phyloP scores from a whole-genome alignment of 2,888 invertebrate species.

The Ligdia adustata region DNA sequence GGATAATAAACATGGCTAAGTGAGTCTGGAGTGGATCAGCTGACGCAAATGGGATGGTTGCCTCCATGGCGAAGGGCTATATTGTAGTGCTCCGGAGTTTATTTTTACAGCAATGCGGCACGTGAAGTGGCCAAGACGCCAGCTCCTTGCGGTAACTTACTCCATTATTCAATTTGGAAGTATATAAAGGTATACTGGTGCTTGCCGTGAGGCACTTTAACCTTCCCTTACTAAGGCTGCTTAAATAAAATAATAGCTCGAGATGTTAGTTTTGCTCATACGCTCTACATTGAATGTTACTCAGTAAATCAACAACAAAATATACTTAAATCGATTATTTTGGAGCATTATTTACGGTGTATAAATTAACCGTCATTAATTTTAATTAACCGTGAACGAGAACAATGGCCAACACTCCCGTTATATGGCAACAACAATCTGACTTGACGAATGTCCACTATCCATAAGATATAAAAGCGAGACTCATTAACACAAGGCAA shows the following conservation, averaged over 20 bases:
- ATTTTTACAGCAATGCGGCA: constrained; percentile 71
- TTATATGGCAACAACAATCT: constrained; percentile 44
- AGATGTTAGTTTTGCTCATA: too few species aligned
- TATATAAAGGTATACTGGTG: neutral
- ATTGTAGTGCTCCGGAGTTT: constrained; percentile 50
- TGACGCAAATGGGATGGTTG: constrained; percentile 56
- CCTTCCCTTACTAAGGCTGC: constrained; percentile 2
- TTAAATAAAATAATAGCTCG: constrained; percentile 1
- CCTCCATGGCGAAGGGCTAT: constrained; percentile 43
- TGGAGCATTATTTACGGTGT: neutral
- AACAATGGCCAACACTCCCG: constrained; percentile 28
- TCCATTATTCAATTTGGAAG: constrained; percentile 26
- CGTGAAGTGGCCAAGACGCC: constrained; percentile 39
- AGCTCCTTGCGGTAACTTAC: constrained; percentile 28
- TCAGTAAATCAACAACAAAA: neutral
- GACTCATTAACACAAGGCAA: constrained; percentile 55
- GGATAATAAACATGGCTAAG: constrained; percentile 67
- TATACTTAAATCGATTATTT: neutral
- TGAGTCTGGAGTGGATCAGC: constrained; percentile 71
- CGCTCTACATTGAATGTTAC: neutral
- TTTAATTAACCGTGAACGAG: constrained; percentile 38
- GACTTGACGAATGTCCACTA: constrained; percentile 45
- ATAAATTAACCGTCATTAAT: constrained; percentile 18
- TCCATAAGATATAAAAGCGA: constrained; percentile 43
- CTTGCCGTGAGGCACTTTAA: neutral